phyloP scores from a whole-genome alignment of 2,113 vertebrate genomes.

The Brienomyrus longianalis region DNA sequence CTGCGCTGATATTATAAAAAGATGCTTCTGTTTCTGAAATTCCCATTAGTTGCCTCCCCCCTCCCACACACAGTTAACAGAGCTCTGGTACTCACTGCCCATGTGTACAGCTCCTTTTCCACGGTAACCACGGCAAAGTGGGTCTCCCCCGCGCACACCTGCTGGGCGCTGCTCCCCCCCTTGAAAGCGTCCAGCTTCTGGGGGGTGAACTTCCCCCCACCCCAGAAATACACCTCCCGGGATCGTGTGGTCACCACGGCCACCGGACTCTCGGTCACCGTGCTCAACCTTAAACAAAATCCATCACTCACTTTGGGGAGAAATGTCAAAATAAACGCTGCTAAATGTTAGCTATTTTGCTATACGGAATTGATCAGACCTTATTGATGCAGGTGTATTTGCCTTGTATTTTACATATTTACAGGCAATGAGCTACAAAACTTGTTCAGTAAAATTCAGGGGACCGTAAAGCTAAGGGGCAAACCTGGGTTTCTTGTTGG shows the following conservation, averaged over 20 bases:
- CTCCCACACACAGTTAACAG: background rate
- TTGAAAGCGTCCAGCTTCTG: conserved; percentile 94
- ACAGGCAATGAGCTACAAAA: background rate
- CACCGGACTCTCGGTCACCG: conserved; percentile 77
- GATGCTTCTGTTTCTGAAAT: background rate
- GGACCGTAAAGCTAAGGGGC: conserved; percentile 14
- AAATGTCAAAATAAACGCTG: background rate
- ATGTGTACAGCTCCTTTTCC: conserved; percentile 96
- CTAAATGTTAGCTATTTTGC: background rate
- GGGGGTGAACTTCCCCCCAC: conserved; percentile 91
- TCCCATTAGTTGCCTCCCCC: background rate
- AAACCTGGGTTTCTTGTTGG: conserved; percentile 91
- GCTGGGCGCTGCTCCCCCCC: conserved; percentile 87
- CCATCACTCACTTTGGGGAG: too few relatives aligned
- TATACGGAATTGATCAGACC: background rate
- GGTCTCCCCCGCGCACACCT: conserved; percentile 91
- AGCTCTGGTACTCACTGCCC: conserved; percentile 78
- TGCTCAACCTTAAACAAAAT: conserved; percentile 66
- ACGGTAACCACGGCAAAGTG: conserved; percentile 97
- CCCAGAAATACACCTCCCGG: conserved; percentile 96
- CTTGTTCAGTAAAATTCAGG: background rate
- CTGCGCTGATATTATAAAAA: background rate
- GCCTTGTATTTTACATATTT: background rate
- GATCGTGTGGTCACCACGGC: conserved; percentile 93
- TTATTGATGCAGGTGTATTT: background rate